A percentile compares a stretch with the other conserved stretches of the same genome.
These are phyloP conservation scores for Eupithecia subfuscata DNA, from an alignment of 2,888 invertebrate species.

Conservation along the genomic window DNA sequence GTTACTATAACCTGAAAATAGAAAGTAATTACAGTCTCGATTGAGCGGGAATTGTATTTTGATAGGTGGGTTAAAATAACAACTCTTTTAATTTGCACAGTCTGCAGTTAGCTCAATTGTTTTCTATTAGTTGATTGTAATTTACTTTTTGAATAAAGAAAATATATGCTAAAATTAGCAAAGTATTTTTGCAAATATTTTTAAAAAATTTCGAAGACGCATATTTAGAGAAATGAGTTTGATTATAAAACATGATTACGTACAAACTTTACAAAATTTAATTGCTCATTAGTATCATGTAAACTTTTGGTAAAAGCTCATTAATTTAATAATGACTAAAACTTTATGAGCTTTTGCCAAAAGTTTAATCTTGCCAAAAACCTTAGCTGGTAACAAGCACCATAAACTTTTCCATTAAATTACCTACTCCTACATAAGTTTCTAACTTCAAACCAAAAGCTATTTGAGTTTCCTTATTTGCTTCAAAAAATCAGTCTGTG, in stretches of 20 bases:
- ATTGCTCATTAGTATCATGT: not conserved
- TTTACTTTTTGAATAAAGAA: no score
- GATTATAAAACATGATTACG: not conserved
- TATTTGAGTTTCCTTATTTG: not conserved
- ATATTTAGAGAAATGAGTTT: not conserved
- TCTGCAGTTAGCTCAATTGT: no score
- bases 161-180: no score
- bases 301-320: not conserved
- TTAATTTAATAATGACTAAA: not conserved
- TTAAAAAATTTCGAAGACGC: not conserved
- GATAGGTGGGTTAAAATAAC: not conserved
- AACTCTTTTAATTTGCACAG: no score
- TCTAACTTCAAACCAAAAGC: not conserved
- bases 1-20: slow-evolving; percentile 64
- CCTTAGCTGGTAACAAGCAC: not conserved
- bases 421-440: not conserved
- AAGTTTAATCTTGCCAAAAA: not conserved
- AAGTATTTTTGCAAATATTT: no score
- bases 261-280: not conserved
- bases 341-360: slow-evolving; percentile 20
- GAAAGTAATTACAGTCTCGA: not conserved
- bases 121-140: no score
- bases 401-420: not conserved
- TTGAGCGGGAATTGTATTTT: not conserved
- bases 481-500: not conserved